Evolutionary conservation across 2,888 invertebrate species (phyloP).

Genomic region (Pecten maximus): DNA sequence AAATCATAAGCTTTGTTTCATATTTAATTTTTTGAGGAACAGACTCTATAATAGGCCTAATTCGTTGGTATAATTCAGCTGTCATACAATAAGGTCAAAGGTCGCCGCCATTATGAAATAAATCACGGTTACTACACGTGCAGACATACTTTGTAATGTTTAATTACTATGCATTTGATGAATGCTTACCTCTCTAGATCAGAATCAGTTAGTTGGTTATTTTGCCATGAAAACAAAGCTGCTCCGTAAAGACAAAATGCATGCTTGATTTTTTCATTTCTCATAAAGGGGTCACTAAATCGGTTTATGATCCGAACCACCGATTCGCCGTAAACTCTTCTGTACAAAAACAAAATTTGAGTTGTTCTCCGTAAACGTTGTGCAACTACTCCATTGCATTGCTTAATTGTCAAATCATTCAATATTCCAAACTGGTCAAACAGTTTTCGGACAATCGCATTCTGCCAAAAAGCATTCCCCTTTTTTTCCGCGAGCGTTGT

Average conservation of each 20-base stretch:
- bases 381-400: constrained; percentile 42
- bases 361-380: constrained; percentile 41
- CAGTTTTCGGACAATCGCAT: constrained; percentile 11
- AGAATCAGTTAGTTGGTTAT: constrained; percentile 73
- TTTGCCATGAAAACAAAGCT: constrained; percentile 76
- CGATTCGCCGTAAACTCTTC: constrained; percentile 1
- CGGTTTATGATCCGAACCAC: background rate
- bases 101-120: background rate
- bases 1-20: no score
- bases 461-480: background rate
- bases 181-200: constrained; percentile 70
- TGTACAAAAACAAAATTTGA: background rate
- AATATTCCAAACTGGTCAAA: constrained; percentile 13
- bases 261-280: constrained; percentile 54
- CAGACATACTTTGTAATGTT: background rate
- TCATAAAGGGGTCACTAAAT: constrained; percentile 29
- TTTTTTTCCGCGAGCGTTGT: background rate
- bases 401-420: constrained; percentile 23
- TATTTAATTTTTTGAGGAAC: no score
- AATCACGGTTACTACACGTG: background rate
- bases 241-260: constrained; percentile 69
- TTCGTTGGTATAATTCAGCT: no score
- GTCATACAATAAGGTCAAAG: background rate
- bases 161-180: background rate
- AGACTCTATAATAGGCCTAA: no score